Evolutionary conservation across 2,888 invertebrate genomes (phyloP).

Genomic region (Tribolium freemani): DNA sequence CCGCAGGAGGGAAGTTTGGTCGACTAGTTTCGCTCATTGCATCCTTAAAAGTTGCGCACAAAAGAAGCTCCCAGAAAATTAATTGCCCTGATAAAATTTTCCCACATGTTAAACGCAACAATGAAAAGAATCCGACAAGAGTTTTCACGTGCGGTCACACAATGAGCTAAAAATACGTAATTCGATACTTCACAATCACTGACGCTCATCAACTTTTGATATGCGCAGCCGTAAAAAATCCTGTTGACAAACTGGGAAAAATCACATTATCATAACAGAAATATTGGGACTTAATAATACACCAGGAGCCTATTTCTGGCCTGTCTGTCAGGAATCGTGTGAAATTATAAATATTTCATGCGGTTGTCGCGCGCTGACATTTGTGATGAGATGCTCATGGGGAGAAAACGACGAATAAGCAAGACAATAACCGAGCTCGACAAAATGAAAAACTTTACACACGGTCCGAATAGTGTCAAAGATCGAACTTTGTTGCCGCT

Average conservation of each 20-base stretch:
- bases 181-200: constrained; percentile 20
- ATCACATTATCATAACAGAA: constrained; percentile 3
- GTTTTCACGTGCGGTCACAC: constrained; percentile 10
- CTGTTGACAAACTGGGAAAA: constrained; percentile 14
- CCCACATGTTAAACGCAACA: not conserved
- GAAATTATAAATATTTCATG: constrained; percentile 22
- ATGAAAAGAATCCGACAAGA: not conserved
- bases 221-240: constrained; percentile 9
- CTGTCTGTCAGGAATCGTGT: constrained; percentile 2
- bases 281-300: not conserved
- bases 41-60: constrained; percentile 10
- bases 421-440: constrained; percentile 2
- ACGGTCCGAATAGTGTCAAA: constrained; percentile 9
- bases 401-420: constrained; percentile 1
- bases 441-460: constrained; percentile 3
- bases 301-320: constrained; percentile 3
- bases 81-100: constrained; percentile 8
- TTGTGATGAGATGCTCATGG: not conserved
- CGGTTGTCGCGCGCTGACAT: not conserved
- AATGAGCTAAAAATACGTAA: constrained; percentile 22
- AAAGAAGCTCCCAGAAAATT: constrained; percentile 14
- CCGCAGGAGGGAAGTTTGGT: constrained; percentile 25
- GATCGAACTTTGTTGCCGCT: constrained; percentile 14
- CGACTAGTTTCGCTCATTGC: constrained; percentile 2
- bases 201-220: constrained; percentile 10